Percentiles rank a stretch among this genome's conserved stretches.
phyloP scores from a whole-genome alignment of 2,113 vertebrate species.

The Mohoua ochrocephala region DNA sequence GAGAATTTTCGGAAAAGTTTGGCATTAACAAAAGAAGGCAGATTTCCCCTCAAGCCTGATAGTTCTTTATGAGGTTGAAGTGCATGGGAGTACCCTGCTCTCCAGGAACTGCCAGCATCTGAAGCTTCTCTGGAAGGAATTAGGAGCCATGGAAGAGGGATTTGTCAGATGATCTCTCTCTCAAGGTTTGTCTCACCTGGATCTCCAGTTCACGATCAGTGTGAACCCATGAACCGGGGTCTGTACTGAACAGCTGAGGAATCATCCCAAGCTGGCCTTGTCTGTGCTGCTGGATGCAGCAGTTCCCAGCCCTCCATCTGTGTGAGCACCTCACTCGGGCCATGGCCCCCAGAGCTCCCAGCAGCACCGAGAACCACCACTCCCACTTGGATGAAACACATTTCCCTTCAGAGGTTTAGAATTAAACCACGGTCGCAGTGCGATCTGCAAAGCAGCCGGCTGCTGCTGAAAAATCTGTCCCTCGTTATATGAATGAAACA shows the following conservation, averaged over 20 bases:
- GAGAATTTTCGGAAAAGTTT: not conserved
- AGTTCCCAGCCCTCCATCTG: not conserved
- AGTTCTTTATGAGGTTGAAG: not conserved
- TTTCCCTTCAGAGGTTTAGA: not conserved
- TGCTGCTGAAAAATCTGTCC: not conserved
- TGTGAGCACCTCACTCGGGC: not conserved
- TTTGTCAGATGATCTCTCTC: not conserved
- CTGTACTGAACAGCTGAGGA: not conserved
- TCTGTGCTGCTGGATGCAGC: not conserved
- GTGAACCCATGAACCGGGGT: not conserved
- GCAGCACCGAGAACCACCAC: not conserved
- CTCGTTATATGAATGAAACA: fast-evolving
- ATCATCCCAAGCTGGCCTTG: not conserved
- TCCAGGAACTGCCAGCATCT: not conserved
- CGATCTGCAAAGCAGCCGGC: not conserved
- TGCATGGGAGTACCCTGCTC: fast-evolving
- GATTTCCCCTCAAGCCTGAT: not conserved
- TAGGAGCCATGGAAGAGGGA: not conserved
- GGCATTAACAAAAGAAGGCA: not conserved
- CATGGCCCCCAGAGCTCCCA: not conserved
- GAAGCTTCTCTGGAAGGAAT: not conserved
- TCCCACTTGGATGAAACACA: too few relatives aligned
- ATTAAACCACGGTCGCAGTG: not conserved
- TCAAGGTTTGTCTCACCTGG: not conserved
- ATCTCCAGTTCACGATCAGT: not conserved